phyloP scores from a whole-genome alignment of 2,888 invertebrate genomes.

The Sinhomidia bicolor region DNA sequence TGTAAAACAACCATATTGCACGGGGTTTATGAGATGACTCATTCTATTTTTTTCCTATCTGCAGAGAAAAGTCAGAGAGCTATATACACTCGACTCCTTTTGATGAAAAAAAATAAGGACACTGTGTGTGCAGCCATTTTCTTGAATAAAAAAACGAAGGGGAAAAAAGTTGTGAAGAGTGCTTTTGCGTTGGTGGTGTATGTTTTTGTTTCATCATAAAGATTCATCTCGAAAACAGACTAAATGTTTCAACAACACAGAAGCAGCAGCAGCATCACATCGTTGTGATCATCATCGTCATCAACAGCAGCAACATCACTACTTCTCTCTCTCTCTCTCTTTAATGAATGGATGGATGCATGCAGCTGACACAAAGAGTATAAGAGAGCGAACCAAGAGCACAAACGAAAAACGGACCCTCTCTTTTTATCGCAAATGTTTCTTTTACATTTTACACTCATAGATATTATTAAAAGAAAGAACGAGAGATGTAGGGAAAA shows the following conservation, averaged over 20 bases:
- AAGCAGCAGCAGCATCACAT: background rate
- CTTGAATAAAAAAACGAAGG: conserved; percentile 46
- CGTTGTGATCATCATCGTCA: conserved; percentile 16
- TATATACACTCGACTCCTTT: too few relatives aligned
- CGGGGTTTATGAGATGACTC: background rate
- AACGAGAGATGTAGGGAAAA: conserved; percentile 61
- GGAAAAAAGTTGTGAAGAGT: conserved; percentile 45
- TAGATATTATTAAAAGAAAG: background rate
- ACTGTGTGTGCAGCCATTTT: conserved; percentile 25
- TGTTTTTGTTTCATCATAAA: conserved; percentile 39
- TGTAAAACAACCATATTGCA: conserved; percentile 19
- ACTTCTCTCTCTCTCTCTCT: background rate
- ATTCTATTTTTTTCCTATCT: background rate
- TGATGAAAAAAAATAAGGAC: background rate
- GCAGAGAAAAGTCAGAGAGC: background rate
- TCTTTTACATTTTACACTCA: conserved; percentile 48
- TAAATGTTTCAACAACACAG: conserved; percentile 16
- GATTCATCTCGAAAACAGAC: conserved; percentile 47
- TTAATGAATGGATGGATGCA: conserved; percentile 53
- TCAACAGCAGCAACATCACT: background rate
- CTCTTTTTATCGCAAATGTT: conserved; percentile 62
- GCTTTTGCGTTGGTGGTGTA: conserved; percentile 31
- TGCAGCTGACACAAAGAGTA: conserved; percentile 65
- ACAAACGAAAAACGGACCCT: conserved; percentile 52
- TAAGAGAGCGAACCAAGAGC: background rate